Conservation (phyloP, 2,797 vertebrate species). For the Manis javanica region DNA sequence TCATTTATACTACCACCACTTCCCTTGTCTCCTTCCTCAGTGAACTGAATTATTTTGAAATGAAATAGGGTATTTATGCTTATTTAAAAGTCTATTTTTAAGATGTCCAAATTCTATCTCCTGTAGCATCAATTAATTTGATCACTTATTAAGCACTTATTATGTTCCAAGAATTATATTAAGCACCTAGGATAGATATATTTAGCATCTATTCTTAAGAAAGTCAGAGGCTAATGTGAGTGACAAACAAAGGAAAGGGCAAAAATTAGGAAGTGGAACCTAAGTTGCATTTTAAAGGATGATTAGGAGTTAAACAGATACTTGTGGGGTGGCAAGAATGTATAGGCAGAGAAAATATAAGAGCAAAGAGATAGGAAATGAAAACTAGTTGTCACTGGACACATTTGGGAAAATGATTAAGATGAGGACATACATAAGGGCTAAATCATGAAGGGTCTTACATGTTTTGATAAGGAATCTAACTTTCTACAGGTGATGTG, state of each 20-base stretch:
- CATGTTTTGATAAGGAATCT: neutral
- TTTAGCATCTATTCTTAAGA: neutral
- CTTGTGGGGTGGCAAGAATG: neutral
- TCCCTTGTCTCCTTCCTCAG: neutral
- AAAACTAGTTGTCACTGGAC: neutral
- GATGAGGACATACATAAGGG: neutral
- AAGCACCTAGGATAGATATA: neutral
- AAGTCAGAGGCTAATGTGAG: neutral
- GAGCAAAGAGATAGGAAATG: neutral
- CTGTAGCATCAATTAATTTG: neutral
- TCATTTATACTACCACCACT: neutral
- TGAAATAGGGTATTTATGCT: slow-evolving; percentile 11
- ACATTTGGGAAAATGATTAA: neutral
- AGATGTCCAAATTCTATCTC: neutral
- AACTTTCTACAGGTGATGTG: neutral
- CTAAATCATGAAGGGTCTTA: slow-evolving; percentile 8
- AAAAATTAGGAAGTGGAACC: neutral
- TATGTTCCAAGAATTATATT: neutral
- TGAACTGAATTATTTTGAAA: neutral
- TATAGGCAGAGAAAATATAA: neutral
- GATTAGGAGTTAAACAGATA: neutral
- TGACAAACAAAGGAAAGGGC: neutral
- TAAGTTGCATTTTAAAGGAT: slow-evolving; percentile 15
- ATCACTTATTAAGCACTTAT: neutral
- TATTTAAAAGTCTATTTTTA: neutral